Percentiles rank a stretch among this genome's conserved stretches.
These are phyloP conservation scores for Astropecten irregularis DNA, from an alignment of 53 echinoderm and acorn worm genomes.

Conservation along the genomic window DNA sequence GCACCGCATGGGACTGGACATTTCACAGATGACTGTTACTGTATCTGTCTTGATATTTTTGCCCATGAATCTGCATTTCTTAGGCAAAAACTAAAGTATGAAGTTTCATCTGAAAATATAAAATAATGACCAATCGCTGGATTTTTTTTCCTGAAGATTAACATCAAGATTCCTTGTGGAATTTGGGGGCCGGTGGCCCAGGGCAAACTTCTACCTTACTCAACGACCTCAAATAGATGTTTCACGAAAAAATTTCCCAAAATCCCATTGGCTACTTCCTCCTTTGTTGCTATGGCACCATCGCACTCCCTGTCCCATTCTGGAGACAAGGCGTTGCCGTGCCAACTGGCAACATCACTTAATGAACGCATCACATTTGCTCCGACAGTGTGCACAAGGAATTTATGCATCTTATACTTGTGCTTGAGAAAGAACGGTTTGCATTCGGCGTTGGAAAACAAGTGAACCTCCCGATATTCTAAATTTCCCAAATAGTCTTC, in stretches of 20 bases:
- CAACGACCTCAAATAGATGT: background rate
- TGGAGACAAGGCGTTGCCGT: background rate
- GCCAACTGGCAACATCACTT: constrained; percentile 7
- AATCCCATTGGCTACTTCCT: background rate
- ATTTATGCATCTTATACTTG: background rate
- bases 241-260: background rate
- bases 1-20: no score
- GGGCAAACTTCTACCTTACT: no score
- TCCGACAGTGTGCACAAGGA: background rate
- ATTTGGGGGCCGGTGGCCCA: no score
- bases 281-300: constrained; percentile 1
- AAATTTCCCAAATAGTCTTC: background rate
- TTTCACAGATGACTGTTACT: no score
- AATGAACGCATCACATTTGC: background rate
- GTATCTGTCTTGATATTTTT: no score
- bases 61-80: no score
- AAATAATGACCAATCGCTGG: no score
- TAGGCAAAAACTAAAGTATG: no score
- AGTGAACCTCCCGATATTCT: background rate
- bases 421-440: background rate
- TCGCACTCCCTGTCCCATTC: background rate
- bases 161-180: no score
- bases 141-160: no score
- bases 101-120: no score
- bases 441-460: background rate